Percentiles rank a stretch among this genome's conserved stretches.
phyloP scores from a whole-genome alignment of 2,797 vertebrate species.

The Phalloptychus januarius region DNA sequence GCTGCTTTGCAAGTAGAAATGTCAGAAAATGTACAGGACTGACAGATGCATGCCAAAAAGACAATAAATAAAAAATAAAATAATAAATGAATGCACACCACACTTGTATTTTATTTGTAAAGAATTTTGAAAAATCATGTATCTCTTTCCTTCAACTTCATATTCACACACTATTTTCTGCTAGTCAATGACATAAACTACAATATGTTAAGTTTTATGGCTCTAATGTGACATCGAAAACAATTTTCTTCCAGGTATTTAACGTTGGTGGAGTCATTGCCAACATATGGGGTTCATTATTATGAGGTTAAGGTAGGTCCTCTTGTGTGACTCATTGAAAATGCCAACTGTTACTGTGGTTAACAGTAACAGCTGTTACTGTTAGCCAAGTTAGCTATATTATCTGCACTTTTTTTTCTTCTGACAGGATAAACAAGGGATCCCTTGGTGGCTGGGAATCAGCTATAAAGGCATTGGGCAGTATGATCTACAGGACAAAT shows the following conservation, averaged over 20 bases:
- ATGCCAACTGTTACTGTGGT: constrained; percentile 32
- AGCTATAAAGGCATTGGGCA: constrained; percentile 98
- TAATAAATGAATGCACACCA: background rate
- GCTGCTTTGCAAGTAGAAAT: background rate
- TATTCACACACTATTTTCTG: background rate
- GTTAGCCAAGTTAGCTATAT: constrained; percentile 19
- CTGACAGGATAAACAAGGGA: constrained; percentile 96
- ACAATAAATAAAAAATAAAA: background rate
- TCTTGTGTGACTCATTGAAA: constrained; percentile 32
- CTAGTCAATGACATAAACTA: background rate
- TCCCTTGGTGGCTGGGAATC: constrained; percentile 99
- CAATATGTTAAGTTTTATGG: background rate
- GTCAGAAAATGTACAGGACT: background rate
- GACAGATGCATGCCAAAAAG: background rate
- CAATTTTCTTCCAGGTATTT: constrained; percentile 87
- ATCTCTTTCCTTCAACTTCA: background rate
- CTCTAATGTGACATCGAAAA: constrained; percentile 5
- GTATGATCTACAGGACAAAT: constrained; percentile 96
- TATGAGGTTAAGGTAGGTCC: constrained; percentile 94
- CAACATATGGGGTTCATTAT: constrained; percentile 98
- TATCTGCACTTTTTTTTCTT: constrained; percentile 37
- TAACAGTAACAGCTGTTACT: constrained; percentile 31
- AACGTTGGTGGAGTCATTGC: constrained; percentile 93
- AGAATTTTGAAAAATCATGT: background rate
- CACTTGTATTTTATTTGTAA: background rate